phyloP scores from a whole-genome alignment of 2,113 vertebrate genomes.

The Xyrauchen texanus region DNA sequence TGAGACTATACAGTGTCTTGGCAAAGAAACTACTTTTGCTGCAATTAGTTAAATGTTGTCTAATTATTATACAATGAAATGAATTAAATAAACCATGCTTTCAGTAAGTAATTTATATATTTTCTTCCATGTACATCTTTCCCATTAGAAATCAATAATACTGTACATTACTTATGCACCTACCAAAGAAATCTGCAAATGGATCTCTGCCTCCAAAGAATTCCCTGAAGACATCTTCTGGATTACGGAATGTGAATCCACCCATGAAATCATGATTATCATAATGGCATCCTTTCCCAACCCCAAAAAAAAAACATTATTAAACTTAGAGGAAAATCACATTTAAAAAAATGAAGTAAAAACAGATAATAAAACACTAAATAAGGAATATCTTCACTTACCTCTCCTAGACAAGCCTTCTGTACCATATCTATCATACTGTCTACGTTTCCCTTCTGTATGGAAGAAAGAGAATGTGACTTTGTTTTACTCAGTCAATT shows the following conservation, averaged over 20 bases:
- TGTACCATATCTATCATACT: conserved; percentile 92
- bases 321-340: neutral
- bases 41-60: no score
- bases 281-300: conserved; percentile 76
- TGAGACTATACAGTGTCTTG: no score
- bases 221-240: conserved; percentile 96
- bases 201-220: conserved; percentile 94
- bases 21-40: no score
- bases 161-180: conserved; percentile 51
- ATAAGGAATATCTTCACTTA: neutral
- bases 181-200: conserved; percentile 90
- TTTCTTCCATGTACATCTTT: neutral
- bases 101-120: no score
- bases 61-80: no score
- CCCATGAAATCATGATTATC: conserved; percentile 70
- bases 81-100: no score
- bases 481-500: conserved; percentile 4
- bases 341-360: neutral
- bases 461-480: conserved; percentile 8
- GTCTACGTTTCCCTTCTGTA: conserved; percentile 86
- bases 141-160: neutral
- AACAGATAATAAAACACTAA: neutral
- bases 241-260: conserved; percentile 96
- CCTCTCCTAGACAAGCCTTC: conserved; percentile 81
- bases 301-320: conserved; percentile 17